Percentiles rank a stretch among this genome's conserved stretches.
Evolutionary conservation across 1,140 invertebrate genomes (phyloP).

Genomic region (Cydia amplana): DNA sequence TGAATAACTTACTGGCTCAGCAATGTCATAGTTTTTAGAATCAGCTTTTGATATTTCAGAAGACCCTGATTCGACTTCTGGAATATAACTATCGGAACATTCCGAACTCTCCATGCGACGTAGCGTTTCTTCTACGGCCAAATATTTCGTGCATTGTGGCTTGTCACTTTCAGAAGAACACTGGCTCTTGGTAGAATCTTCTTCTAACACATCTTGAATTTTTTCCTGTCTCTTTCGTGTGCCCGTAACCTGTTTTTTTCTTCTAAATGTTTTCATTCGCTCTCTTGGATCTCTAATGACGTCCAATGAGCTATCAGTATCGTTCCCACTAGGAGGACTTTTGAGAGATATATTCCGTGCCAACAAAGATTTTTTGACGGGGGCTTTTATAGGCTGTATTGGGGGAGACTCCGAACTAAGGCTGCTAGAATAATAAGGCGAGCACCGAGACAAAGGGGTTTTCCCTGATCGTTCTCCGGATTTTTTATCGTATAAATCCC

Average conservation of each 20-base stretch:
- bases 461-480: constrained; percentile 68
- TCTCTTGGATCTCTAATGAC: constrained; percentile 81
- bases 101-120: constrained; percentile 80
- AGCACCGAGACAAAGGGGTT: constrained; percentile 82
- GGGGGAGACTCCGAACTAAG: constrained; percentile 84
- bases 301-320: constrained; percentile 85
- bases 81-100: constrained; percentile 83
- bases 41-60: constrained; percentile 81
- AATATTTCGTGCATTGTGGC: constrained; percentile 64
- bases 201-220: constrained; percentile 79
- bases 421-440: constrained; percentile 85
- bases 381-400: constrained; percentile 81
- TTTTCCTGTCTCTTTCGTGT: constrained; percentile 80
- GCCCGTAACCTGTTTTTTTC: constrained; percentile 81
- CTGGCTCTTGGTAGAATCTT: constrained; percentile 78
- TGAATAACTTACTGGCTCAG: constrained; percentile 79
- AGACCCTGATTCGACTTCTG: constrained; percentile 83
- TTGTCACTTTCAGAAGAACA: constrained; percentile 79
- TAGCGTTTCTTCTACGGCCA: constrained; percentile 64
- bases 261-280: constrained; percentile 81
- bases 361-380: constrained; percentile 79
- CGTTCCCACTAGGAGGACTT: constrained; percentile 84
- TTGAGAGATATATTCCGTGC: constrained; percentile 79
- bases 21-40: constrained; percentile 74
- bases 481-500: constrained; percentile 74